Base-by-base conservation (phyloP, 2,113 vertebrate genomes). In the Silurus glanis region DNA sequence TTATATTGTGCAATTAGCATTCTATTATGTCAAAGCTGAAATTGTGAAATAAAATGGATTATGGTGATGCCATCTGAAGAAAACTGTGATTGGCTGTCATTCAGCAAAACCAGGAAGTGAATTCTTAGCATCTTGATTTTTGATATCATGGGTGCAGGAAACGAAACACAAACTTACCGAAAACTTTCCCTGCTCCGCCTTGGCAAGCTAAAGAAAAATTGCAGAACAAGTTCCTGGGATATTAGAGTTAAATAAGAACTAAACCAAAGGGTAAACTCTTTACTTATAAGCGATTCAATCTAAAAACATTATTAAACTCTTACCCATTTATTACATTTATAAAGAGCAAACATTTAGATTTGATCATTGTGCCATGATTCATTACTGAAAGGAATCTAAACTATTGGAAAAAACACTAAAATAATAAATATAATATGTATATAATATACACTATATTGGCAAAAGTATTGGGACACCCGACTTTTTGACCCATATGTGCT, bases 161-260 rank as follows among this genome's bases (percentile, higher is more conserved):
- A 86, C 80, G 23, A 72, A 76, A 89, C 84, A 82, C 72, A 55
- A 55, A 89, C 89, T 89, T 89, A 89, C 89, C 89, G 71, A 89
- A 89, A 58, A 89, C 89, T 75, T 89, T 89, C 58, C 89, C 89
- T 75, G 89, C 89, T 89, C 89, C 89, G 49, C 89, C 89, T 89
- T 89, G 89, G 86, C 89, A 89, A 89, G 89, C 89, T 89, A 88
- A 86, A 86, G 83, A 87, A 83, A 85, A 69, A 67, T 81, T 81
- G 49, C 47, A 61, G 37, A 61, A 79, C 67, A 49, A 76, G 25
- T 67, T 25, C 16, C 67, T 84, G 59, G 58, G 49, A 55, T 67
- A 86, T 83, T 84, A 72, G 5, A 85, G 64, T 49, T 23, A 78
- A 58, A n/a, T 47, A 28, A 47, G 3, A 2, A 45, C 75, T 75